Conservation (phyloP, 2,888 invertebrate species). For the Plemyria rubiginata region DNA sequence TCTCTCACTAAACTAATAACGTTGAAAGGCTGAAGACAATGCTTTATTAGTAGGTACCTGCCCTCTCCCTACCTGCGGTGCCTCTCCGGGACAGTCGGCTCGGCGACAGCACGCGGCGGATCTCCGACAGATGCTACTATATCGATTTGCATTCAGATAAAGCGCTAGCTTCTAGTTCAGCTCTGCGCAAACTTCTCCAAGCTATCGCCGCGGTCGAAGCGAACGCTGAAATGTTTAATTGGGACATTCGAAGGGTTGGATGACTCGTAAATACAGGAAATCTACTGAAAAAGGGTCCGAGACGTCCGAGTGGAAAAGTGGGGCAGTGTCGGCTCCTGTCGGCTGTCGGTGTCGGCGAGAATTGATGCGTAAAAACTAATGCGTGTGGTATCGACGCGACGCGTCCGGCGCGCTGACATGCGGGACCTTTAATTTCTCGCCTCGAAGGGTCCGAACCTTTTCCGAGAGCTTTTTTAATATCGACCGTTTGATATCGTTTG, state of each 20-base stretch:
- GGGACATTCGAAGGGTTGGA: slow-evolving; percentile 15
- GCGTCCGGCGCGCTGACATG: slow-evolving; percentile 40
- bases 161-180: slow-evolving; percentile 8
- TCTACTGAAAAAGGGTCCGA: slow-evolving; percentile 14
- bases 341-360: slow-evolving; percentile 25
- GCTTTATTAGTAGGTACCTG: no score
- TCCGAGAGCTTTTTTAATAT: slow-evolving; percentile 57
- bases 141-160: slow-evolving; percentile 12
- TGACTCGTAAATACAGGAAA: slow-evolving; percentile 16
- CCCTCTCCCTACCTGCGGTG: no score
- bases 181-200: slow-evolving; percentile 9
- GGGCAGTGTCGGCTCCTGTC: slow-evolving; percentile 29
- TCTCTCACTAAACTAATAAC: no score
- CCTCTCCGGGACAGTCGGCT: no score
- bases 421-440: slow-evolving; percentile 68
- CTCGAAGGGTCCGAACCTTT: slow-evolving; percentile 55
- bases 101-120: background rate
- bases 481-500: slow-evolving; percentile 57
- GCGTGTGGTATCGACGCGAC: slow-evolving; percentile 47
- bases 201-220: background rate
- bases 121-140: slow-evolving; percentile 12
- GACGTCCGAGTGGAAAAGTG: slow-evolving; percentile 21
- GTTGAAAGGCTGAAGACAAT: no score
- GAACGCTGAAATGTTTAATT: slow-evolving; percentile 12
- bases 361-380: slow-evolving; percentile 58